Conservation (phyloP, 1,140 invertebrate species). For the Heliconius hermathena region DNA sequence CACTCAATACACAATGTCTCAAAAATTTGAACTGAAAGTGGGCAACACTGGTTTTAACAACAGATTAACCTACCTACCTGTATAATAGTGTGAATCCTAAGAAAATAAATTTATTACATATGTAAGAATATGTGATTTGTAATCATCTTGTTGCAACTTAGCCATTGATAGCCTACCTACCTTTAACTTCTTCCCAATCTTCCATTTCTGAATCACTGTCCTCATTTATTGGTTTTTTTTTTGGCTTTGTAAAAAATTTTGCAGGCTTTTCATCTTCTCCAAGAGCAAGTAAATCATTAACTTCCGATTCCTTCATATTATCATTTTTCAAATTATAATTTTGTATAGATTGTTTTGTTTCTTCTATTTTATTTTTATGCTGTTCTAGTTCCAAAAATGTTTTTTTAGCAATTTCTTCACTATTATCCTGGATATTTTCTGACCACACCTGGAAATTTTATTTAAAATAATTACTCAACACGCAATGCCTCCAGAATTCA, state of each 20-base stretch:
- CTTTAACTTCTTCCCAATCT: slow-evolving; percentile 85
- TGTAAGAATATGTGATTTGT: background rate
- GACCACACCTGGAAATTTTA: slow-evolving; percentile 60
- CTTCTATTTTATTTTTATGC: slow-evolving; percentile 79
- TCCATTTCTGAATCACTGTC: slow-evolving; percentile 83
- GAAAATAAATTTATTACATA: too few relatives aligned
- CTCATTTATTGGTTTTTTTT: slow-evolving; percentile 50
- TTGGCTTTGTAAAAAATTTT: slow-evolving; percentile 42
- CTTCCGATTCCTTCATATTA: slow-evolving; percentile 65
- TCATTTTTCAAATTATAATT: slow-evolving; percentile 70
- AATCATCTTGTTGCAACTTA: background rate
- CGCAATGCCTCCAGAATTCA: too few relatives aligned
- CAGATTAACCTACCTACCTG: too few relatives aligned
- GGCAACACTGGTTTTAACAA: too few relatives aligned
- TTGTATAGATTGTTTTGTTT: slow-evolving; percentile 79
- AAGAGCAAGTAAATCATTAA: slow-evolving; percentile 79
- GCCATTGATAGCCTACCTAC: slow-evolving; percentile 58
- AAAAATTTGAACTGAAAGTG: too few relatives aligned
- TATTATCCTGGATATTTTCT: slow-evolving; percentile 59
- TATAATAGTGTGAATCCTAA: too few relatives aligned
- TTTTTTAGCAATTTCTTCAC: slow-evolving; percentile 71
- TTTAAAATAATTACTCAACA: slow-evolving; percentile 1
- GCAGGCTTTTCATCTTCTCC: slow-evolving; percentile 76
- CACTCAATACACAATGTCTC: too few relatives aligned
- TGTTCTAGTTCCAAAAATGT: slow-evolving; percentile 78